Percentiles rank a stretch among this genome's conserved stretches.
Evolutionary conservation across 2,797 vertebrate genomes (phyloP).

Genomic region (Silurus aristotelis): DNA sequence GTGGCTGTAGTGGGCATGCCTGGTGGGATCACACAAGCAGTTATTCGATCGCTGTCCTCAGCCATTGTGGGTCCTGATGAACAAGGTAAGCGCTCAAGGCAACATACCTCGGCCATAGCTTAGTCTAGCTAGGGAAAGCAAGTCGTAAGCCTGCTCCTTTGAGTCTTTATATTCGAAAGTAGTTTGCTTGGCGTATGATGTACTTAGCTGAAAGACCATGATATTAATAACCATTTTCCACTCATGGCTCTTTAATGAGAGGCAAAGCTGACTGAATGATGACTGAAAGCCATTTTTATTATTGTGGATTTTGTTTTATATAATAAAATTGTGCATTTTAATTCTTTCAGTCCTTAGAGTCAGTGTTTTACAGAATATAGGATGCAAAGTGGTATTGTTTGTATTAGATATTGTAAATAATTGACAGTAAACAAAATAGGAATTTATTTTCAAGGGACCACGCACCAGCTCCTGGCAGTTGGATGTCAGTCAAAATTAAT

Average conservation of each 20-base stretch:
- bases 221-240: slow-evolving; percentile 46
- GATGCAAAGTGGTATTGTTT: background rate
- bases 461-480: background rate
- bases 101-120: background rate
- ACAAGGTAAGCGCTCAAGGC: slow-evolving; percentile 62
- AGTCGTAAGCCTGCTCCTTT: background rate
- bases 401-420: background rate
- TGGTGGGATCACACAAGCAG: slow-evolving; percentile 61
- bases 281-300: slow-evolving; percentile 24
- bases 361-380: background rate
- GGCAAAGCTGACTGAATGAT: slow-evolving; percentile 31
- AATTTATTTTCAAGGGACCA: slow-evolving; percentile 14
- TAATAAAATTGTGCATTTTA: background rate
- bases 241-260: slow-evolving; percentile 39
- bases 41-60: slow-evolving; percentile 65
- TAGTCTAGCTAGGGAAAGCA: background rate
- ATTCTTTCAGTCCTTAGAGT: background rate
- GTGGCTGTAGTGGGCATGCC: slow-evolving; percentile 59
- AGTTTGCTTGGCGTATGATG: slow-evolving; percentile 40
- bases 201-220: slow-evolving; percentile 37
- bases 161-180: background rate
- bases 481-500: slow-evolving; percentile 14
- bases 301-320: background rate
- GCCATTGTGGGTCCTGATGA: slow-evolving; percentile 65
- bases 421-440: background rate